Conservation (phyloP, 1,140 invertebrate species). For the Diachasma alloeum region DNA sequence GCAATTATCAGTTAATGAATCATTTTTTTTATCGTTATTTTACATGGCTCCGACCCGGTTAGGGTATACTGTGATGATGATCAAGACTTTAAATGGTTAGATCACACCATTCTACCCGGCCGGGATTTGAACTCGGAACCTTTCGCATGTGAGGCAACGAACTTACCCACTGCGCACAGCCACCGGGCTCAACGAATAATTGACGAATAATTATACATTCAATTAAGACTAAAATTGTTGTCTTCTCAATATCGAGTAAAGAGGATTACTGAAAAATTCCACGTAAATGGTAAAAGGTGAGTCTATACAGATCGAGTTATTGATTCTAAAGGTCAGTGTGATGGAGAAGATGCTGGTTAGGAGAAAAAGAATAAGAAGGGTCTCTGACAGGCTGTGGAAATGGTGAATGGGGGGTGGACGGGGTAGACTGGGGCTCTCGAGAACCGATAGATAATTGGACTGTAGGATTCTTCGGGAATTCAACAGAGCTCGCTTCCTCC, state of each 20-base stretch:
- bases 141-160: too few relatives aligned
- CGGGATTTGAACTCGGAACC: too few relatives aligned
- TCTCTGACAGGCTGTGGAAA: not conserved
- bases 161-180: too few relatives aligned
- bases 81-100: too few relatives aligned
- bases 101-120: too few relatives aligned
- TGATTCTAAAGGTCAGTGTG: slow-evolving; percentile 3
- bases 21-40: too few relatives aligned
- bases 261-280: not conserved
- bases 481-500: slow-evolving; percentile 17
- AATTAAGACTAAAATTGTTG: too few relatives aligned
- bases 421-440: not conserved
- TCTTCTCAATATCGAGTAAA: not conserved
- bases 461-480: slow-evolving; percentile 22
- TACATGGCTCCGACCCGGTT: too few relatives aligned
- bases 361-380: not conserved
- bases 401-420: not conserved
- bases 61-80: too few relatives aligned
- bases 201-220: too few relatives aligned
- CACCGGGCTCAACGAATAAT: too few relatives aligned
- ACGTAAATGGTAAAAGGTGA: not conserved
- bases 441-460: slow-evolving; percentile 23
- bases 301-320: not conserved
- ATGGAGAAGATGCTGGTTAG: not conserved
- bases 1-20: too few relatives aligned